Base-by-base conservation (phyloP, 2,888 invertebrate genomes). In the Pyrrhosoma nymphula region DNA sequence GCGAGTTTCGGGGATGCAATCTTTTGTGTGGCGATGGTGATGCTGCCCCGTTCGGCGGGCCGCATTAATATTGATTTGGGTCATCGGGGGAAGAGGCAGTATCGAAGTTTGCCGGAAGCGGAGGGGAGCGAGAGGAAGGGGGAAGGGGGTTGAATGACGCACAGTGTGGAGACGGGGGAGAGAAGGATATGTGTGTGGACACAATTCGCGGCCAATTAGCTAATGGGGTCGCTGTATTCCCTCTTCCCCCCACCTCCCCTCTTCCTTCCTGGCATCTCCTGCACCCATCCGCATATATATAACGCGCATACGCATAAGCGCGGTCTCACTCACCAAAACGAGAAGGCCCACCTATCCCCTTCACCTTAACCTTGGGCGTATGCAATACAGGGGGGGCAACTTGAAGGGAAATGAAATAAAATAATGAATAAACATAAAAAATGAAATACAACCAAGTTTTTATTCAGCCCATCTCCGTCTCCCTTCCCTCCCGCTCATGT, bases 11-110 rank as follows among this genome's bases (percentile, higher is more conserved):
- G 23, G n/a, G n/a, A n/a, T n/a, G n/a, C n/a, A n/a, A n/a, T n/a
- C n/a, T n/a, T n/a, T n/a, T n/a, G n/a, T n/a, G n/a, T n/a, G n/a
- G n/a, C n/a, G n/a, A n/a, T n/a, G n/a, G n/a, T n/a, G n/a, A n/a
- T n/a, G n/a, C 56, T 90, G 60, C 56, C 39, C 35, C 91, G 12
- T 6, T 63, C 60, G 6, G 30, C 8, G 4, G 30, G 39, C 91
- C 47, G 93, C 93, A 93, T 93, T 93, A 93, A 69, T 93, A 93
- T 93, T 93, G 93, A 93, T 93, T 93, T 75, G 93, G 93, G 60
- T 23, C 60, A 35, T 56, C 35, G 88, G 88, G 39, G 88, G 88
- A 47, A 26, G 47, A 47, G 18, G 82, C 16, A 39, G 39, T 18
- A 47, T 88, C 47, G 88, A 88, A 88, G 91, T 91, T 63, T 35